Evolutionary conservation across 37 sponge, comb jelly and placozoan genomes (phyloP).

Genomic region (Dysidea cf. avara): DNA sequence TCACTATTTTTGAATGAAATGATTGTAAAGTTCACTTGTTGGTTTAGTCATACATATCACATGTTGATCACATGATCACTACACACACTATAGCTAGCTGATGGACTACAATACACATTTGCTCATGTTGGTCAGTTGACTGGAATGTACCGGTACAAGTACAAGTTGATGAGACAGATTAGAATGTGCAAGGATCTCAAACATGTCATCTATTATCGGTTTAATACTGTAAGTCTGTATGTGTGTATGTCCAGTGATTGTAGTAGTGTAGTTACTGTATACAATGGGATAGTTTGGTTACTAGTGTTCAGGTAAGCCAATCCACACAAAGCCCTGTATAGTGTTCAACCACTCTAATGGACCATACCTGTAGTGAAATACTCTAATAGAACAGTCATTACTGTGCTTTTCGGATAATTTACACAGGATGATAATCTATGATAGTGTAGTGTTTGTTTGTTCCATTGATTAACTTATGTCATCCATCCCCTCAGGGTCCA

Average conservation of each 20-base stretch:
- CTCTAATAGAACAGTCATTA: no score
- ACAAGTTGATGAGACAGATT: slow-evolving; percentile 99
- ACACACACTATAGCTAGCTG: slow-evolving; percentile 87
- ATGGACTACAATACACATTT: slow-evolving; percentile 97
- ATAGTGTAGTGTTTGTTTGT: neutral
- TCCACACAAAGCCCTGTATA: no score
- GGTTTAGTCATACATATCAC: no score
- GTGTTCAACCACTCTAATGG: no score
- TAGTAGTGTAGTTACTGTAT: neutral
- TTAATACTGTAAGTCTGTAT: slow-evolving; percentile 87
- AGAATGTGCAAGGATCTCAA: slow-evolving; percentile 99
- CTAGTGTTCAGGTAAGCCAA: no score
- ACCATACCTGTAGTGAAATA: no score
- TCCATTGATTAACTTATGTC: neutral
- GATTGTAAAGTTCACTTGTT: no score
- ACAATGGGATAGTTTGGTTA: neutral
- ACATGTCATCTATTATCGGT: slow-evolving; percentile 99
- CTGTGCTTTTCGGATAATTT: no score
- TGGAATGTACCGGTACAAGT: slow-evolving; percentile 99
- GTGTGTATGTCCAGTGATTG: neutral
- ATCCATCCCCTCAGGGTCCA: slow-evolving; percentile 75
- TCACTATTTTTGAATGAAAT: no score
- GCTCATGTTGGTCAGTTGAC: slow-evolving; percentile 99
- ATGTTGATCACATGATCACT: no score
- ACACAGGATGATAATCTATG: neutral